Evolutionary conservation across 2,888 invertebrate species (phyloP).

Genomic region (Tuberolachnus salignus): DNA sequence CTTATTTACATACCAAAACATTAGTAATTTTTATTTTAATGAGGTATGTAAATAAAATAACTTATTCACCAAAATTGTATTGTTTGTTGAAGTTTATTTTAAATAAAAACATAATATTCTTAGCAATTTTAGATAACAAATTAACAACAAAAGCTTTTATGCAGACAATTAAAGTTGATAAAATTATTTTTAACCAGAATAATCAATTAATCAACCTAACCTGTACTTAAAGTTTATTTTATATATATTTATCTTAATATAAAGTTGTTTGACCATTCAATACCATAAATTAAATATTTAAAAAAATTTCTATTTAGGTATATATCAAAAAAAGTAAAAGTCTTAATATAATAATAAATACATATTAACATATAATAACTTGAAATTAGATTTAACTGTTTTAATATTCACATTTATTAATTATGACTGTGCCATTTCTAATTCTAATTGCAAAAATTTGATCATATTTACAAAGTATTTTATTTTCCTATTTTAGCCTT

Average conservation of each 20-base stretch:
- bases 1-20: slow-evolving; percentile 11
- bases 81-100: background rate
- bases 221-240: background rate
- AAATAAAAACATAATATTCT: background rate
- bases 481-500: slow-evolving; percentile 15
- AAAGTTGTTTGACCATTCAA: background rate
- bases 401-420: background rate
- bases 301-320: background rate
- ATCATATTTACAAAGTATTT: slow-evolving; percentile 22
- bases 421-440: background rate
- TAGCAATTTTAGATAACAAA: background rate
- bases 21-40: slow-evolving; percentile 6
- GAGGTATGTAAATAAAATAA: background rate
- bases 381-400: background rate
- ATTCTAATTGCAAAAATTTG: background rate
- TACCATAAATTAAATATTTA: background rate
- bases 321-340: background rate
- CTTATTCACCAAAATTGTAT: slow-evolving; percentile 5
- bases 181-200: background rate
- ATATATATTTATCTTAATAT: background rate
- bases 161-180: slow-evolving; percentile 24
- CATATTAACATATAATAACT: slow-evolving; percentile 4
- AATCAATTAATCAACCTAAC: slow-evolving; percentile 14
- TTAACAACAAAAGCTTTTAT: slow-evolving; percentile 16
- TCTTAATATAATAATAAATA: background rate